These are phyloP conservation scores for Eublepharis macularius DNA, from an alignment of 2,113 vertebrate species.

Conservation along the genomic window DNA sequence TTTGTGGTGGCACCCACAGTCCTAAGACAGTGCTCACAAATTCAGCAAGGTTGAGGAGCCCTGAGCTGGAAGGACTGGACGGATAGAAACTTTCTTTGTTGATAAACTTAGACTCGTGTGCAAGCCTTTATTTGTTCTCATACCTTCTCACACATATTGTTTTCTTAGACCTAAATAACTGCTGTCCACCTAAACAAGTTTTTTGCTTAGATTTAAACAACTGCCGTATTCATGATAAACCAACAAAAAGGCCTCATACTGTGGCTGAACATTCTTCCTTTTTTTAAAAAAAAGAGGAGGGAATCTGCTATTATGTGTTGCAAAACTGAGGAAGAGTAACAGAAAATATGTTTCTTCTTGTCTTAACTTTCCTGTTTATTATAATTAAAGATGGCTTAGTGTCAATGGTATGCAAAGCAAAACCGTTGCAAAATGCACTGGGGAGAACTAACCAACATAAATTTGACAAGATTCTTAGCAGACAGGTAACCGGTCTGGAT, in stretches of 20 bases:
- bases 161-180: not conserved
- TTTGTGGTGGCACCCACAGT: no score
- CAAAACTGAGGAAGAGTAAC: slow-evolving; percentile 8
- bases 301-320: not conserved
- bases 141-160: not conserved
- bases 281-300: not conserved
- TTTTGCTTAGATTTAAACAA: no score
- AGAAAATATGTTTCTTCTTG: slow-evolving; percentile 36
- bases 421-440: slow-evolving; percentile 14
- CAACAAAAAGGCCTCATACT: not conserved
- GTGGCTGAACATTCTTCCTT: not conserved
- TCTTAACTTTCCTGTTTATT: slow-evolving; percentile 31
- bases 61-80: no score
- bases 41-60: no score
- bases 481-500: not conserved
- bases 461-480: not conserved
- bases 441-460: slow-evolving; percentile 1
- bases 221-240: not conserved
- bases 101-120: not conserved
- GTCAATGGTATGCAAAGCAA: slow-evolving; percentile 19
- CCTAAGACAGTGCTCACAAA: no score
- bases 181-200: no score
- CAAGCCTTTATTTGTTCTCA: not conserved
- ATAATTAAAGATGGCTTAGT: slow-evolving; percentile 27
- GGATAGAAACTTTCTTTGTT: not conserved